These are phyloP conservation scores for Lucilia cuprina DNA, from an alignment of 1,140 invertebrate genomes.

Conservation along the genomic window DNA sequence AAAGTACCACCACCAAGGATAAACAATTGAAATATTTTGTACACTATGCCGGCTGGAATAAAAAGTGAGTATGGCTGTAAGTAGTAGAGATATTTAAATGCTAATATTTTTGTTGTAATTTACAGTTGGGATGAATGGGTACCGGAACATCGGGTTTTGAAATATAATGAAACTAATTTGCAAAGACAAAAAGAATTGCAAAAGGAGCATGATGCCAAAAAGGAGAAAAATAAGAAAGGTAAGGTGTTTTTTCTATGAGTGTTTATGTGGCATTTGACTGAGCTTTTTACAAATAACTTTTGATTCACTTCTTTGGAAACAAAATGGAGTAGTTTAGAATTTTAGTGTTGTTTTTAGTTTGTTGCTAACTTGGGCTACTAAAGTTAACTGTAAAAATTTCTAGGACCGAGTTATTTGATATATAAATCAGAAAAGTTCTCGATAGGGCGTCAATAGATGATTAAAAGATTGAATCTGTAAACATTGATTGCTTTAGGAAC, in stretches of 20 bases:
- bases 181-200: conserved; percentile 89
- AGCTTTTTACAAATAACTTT: too few relatives aligned
- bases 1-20: conserved; percentile 81
- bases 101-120: neutral
- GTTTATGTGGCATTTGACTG: neutral
- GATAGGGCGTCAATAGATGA: too few relatives aligned
- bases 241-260: conserved; percentile 40
- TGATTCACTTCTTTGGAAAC: too few relatives aligned
- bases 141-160: conserved; percentile 89
- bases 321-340: too few relatives aligned
- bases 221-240: conserved; percentile 71
- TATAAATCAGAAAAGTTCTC: too few relatives aligned
- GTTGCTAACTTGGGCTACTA: too few relatives aligned
- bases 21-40: conserved; percentile 91
- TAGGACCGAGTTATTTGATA: too few relatives aligned
- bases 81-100: neutral
- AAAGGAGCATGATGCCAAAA: conserved; percentile 78
- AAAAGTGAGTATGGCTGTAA: conserved; percentile 77
- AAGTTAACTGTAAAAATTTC: too few relatives aligned
- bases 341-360: too few relatives aligned
- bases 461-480: too few relatives aligned
- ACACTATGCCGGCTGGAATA: conserved; percentile 98
- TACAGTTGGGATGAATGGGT: conserved; percentile 98
- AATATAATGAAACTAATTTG: conserved; percentile 91
- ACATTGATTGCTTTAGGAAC: too few relatives aligned